A percentile compares a stretch with the other conserved stretches of the same genome.
Conservation (phyloP, 2,113 vertebrate species). For the Myotis yumanensis region DNA sequence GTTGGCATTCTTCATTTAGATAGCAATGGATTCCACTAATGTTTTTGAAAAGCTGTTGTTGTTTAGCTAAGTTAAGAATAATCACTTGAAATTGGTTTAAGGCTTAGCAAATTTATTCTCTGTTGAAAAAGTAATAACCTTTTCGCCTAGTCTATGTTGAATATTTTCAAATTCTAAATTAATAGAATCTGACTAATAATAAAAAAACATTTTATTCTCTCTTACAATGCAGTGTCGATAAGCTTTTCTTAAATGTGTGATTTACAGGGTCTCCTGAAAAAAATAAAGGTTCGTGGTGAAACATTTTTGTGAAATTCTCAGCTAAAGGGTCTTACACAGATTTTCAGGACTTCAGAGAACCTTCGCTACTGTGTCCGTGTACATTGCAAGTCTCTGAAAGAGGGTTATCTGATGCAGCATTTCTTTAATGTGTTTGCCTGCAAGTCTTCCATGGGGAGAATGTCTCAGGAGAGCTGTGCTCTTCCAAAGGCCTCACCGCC, state of each 20-base stretch:
- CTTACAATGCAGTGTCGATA: background rate
- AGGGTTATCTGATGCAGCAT: background rate
- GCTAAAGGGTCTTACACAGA: background rate
- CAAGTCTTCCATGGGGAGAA: background rate
- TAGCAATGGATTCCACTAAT: background rate
- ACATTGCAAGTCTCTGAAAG: background rate
- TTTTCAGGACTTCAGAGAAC: background rate
- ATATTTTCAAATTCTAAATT: conserved; percentile 43
- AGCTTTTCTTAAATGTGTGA: conserved; percentile 2
- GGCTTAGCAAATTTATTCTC: background rate
- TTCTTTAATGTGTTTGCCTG: background rate
- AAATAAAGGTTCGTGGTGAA: background rate
- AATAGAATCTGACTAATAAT: background rate
- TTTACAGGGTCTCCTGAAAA: background rate
- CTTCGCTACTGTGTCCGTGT: background rate
- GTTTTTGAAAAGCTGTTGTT: background rate
- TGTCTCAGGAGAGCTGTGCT: background rate
- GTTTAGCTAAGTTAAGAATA: background rate
- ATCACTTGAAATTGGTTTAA: background rate
- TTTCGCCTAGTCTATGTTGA: background rate
- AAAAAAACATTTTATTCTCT: background rate
- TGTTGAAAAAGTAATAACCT: background rate
- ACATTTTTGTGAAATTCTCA: background rate
- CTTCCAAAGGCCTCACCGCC: background rate
- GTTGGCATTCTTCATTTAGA: background rate